Base-by-base conservation (phyloP, 2,113 vertebrate species). In the Pseudopodoces humilis region DNA sequence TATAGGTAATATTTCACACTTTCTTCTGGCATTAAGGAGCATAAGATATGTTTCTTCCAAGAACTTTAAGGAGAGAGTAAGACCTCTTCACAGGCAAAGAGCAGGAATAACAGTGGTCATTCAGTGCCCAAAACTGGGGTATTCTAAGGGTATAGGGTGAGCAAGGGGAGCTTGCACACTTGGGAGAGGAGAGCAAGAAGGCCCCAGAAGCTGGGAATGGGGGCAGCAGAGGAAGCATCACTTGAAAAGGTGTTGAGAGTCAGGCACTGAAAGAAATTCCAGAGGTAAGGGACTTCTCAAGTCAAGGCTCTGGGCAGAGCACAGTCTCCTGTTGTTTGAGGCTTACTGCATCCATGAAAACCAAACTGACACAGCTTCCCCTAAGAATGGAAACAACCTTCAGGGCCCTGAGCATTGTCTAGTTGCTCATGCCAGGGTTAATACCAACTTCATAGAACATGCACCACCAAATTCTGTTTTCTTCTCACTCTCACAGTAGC, bases 151-250 rank as follows among this genome's bases (percentile, higher is more conserved):
- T 11, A 37, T 27, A 33, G 43, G 30, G 18, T 53, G 46, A 67
- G 13, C 16, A 41, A 44, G 27, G 14, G 15, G 18, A 79, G 8
- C 58, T 60, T 30, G 7, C 2, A 3, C 46, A 30, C 55, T 33
- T 63, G 12, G 30, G 60, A 83, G 59, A 62, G 15, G 23, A 70
- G 27, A 63, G 12, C 21, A 59, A 28, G 50, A 80, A 56, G 10
- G 21, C 31, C 7, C 13, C 0, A 6, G 75, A 62, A 83, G 37
- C 14, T 39, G 37, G 49, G n/a, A 89, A 28, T 0, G 0, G 44
- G 56, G 21, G n/a, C 50, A 81, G 43, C 41, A 81, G 64, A 81
- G 13, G 24, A 81, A 74, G n/a, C n/a, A 27, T 24, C 2, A 4
- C 37, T 78, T 87, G 52, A 50, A 92, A 75, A 83, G 31, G 8